These are phyloP conservation scores for Ichneumon xanthorius DNA, from an alignment of 2,888 invertebrate genomes.

Conservation along the genomic window DNA sequence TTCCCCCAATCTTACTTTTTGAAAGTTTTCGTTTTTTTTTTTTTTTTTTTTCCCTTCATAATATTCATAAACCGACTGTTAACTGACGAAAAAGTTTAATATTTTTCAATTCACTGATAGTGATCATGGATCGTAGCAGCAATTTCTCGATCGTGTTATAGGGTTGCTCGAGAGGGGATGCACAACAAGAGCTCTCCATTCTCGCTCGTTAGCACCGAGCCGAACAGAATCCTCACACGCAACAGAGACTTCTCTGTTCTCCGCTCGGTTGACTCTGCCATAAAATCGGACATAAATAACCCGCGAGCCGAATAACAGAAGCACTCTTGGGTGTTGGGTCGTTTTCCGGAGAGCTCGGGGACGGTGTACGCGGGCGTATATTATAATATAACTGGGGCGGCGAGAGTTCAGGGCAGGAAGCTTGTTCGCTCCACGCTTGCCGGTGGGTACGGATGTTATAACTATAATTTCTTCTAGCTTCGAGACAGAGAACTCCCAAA, in stretches of 20 bases:
- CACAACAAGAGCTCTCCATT: slow-evolving; percentile 7
- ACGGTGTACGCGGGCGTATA: slow-evolving; percentile 37
- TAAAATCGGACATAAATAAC: slow-evolving; percentile 76
- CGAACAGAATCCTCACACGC: slow-evolving; percentile 51
- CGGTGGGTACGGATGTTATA: slow-evolving; percentile 70
- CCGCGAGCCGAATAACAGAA: slow-evolving; percentile 70
- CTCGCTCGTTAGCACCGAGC: slow-evolving; percentile 24
- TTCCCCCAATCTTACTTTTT: slow-evolving; percentile 52
- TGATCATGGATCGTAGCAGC: background rate
- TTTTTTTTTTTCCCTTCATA: slow-evolving; percentile 22
- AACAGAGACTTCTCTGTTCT: slow-evolving; percentile 74
- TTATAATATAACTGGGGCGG: slow-evolving; percentile 64
- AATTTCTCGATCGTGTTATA: background rate
- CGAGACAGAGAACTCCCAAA: slow-evolving; percentile 11
- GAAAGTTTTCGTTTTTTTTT: slow-evolving; percentile 43
- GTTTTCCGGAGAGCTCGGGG: background rate
- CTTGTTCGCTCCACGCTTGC: slow-evolving; percentile 59
- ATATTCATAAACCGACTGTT: slow-evolving; percentile 52
- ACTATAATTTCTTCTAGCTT: slow-evolving; percentile 67
- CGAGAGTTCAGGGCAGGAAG: slow-evolving; percentile 63
- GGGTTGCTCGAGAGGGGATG: slow-evolving; percentile 10
- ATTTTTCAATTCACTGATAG: background rate
- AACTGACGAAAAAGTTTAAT: slow-evolving; percentile 8
- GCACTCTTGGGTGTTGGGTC: slow-evolving; percentile 52
- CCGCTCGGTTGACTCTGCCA: slow-evolving; percentile 66